phyloP scores from a whole-genome alignment of 2,113 vertebrate species.

The Oreochromis tanganicae region DNA sequence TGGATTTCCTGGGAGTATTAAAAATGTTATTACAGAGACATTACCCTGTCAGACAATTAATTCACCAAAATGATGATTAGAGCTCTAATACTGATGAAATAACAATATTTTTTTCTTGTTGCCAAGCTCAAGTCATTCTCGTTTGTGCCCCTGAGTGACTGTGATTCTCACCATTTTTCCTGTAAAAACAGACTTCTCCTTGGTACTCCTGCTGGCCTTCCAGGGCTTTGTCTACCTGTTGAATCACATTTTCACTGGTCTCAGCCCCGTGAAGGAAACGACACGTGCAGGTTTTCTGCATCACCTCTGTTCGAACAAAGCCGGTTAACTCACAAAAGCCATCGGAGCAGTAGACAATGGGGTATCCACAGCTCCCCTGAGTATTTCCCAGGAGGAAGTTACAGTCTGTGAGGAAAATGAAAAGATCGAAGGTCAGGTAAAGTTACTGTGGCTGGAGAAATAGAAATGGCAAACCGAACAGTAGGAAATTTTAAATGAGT shows the following conservation, averaged over 20 bases:
- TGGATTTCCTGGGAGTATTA: conserved; percentile 68
- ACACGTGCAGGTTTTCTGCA: conserved; percentile 94
- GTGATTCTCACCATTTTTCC: conserved; percentile 80
- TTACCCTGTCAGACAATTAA: not conserved
- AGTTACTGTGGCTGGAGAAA: not conserved
- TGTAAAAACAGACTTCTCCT: conserved; percentile 88
- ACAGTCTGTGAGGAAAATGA: conserved; percentile 77
- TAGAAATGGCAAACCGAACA: not conserved
- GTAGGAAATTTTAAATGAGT: not conserved
- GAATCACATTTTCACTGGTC: conserved; percentile 80
- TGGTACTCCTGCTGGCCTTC: conserved; percentile 88
- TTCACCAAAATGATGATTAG: not conserved
- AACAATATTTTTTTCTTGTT: not conserved
- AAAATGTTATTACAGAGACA: not conserved
- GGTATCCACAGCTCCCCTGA: conserved; percentile 84
- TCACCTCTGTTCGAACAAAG: conserved; percentile 88
- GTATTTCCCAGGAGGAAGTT: conserved; percentile 96
- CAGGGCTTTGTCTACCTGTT: conserved; percentile 84
- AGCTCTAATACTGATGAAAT: not conserved
- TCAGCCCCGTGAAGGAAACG: conserved; percentile 87
- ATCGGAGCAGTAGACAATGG: conserved; percentile 94
- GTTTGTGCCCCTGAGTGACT: not conserved
- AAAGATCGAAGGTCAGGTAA: not conserved
- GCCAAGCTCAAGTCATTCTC: not conserved
- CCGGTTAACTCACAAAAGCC: conserved; percentile 94